Base-by-base conservation (phyloP, 2,888 invertebrate genomes). In the Argynnis bischoffii region DNA sequence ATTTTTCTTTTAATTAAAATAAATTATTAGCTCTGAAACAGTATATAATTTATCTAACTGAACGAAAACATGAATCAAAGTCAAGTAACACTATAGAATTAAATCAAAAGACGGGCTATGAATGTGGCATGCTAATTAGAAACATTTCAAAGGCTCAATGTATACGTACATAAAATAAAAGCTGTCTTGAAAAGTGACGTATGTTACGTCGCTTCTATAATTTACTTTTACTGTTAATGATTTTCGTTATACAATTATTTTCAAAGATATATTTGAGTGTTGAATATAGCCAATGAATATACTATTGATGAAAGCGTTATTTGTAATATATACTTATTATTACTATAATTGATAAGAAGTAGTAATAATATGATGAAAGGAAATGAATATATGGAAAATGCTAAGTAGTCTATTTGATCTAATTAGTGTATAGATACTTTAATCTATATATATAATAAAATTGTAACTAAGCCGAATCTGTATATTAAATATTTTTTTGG, bases 101-200 rank as follows among this genome's bases (percentile, higher is more conserved):
- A 70, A 70, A 70, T 72, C 68, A 68, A 67, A 70, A 64, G 56
- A 41, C 41, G 64, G 57, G 11, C 54, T 72, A 65, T 65, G 70
- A 66, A 64, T 57, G 55, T 64, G 63, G 50, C 47, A 72, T 70
- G 66, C 61, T 72, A 72, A 70, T 70, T 72, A 70, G 61, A 60
- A 31, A 60, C 26, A 65, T 67, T 64, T 70, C 63, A 68, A 69
- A 66, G 51, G 66, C 57, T 59, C 56, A 26, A 41, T 8, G 11
- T 41, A 41, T 41, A 11, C 6, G 1, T 35, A 35, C 31, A 16
- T 61, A 48, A 35, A 18, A 64, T 21, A 35, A 63, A 57, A 57
- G 53, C 47, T 63, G 57, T 47, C 31, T 41, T 60, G 50, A 67
- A 66, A 59, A 59, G 14, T 31, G 55, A 55, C 35, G 31, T 55